Percentiles rank a stretch among this genome's conserved stretches.
These are phyloP conservation scores for Andricus quercusramuli DNA, from an alignment of 2,888 invertebrate genomes.

Conservation along the genomic window DNA sequence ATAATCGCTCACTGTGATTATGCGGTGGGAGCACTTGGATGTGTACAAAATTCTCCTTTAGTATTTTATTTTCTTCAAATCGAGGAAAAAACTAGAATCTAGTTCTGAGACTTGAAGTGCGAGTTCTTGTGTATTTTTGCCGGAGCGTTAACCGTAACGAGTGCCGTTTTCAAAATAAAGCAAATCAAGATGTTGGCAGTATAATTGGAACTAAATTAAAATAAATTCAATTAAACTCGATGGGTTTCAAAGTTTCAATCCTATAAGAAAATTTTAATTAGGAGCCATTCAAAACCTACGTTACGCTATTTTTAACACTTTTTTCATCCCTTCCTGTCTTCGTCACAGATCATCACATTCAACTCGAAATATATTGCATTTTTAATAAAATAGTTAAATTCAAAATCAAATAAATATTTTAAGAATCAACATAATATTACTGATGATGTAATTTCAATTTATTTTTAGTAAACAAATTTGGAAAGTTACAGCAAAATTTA, in stretches of 20 bases:
- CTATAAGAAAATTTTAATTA: too few relatives aligned
- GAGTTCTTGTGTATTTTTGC: conserved; percentile 23
- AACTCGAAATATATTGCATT: too few relatives aligned
- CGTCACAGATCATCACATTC: too few relatives aligned
- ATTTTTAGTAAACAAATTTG: too few relatives aligned
- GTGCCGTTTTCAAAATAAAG: conserved; percentile 47
- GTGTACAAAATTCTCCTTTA: not conserved
- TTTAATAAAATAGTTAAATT: too few relatives aligned
- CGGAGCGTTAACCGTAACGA: conserved; percentile 11
- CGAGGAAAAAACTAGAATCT: conserved; percentile 15
- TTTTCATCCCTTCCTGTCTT: too few relatives aligned
- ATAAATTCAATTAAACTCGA: not conserved
- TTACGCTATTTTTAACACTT: too few relatives aligned
- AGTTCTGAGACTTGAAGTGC: conserved; percentile 18
- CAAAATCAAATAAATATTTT: too few relatives aligned
- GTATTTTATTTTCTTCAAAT: conserved; percentile 23
- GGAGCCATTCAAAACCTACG: too few relatives aligned
- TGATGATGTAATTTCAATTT: too few relatives aligned
- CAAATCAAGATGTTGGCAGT: not conserved
- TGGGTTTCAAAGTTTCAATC: not conserved
- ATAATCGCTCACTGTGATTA: conserved; percentile 29
- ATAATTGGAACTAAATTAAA: not conserved
- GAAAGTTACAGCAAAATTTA: too few relatives aligned
- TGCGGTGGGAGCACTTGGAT: conserved; percentile 8
- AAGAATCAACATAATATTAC: too few relatives aligned